Conservation (phyloP, 2,888 invertebrate species). For the Coleophora deauratella region DNA sequence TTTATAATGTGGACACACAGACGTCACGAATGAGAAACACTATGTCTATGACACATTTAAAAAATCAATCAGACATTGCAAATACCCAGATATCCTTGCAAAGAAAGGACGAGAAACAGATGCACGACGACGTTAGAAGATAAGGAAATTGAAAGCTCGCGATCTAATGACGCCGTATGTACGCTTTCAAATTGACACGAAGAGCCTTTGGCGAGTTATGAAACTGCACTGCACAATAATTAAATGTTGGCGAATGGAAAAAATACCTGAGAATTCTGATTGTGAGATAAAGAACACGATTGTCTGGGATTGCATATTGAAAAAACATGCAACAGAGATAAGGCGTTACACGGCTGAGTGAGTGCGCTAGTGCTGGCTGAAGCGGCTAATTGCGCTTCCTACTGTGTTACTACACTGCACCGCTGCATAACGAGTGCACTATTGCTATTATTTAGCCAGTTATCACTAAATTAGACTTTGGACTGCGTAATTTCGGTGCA, state of each 20-base stretch:
- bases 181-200: conserved; percentile 49
- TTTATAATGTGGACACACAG: conserved; percentile 20
- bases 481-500: no score
- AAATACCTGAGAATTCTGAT: conserved; percentile 70
- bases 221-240: conserved; percentile 55
- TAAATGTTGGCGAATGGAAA: conserved; percentile 62
- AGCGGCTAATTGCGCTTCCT: conserved; percentile 69
- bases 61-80: no score
- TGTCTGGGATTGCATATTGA: conserved; percentile 71
- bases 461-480: conserved; percentile 6
- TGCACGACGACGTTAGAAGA: background rate
- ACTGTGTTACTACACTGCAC: conserved; percentile 53
- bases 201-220: conserved; percentile 49
- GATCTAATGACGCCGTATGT: background rate
- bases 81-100: no score
- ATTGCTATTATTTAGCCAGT: conserved; percentile 21
- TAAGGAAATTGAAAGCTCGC: no score
- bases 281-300: conserved; percentile 61
- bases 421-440: conserved; percentile 30
- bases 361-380: conserved; percentile 46
- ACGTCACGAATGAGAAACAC: conserved; percentile 10
- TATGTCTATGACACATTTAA: no score
- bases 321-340: conserved; percentile 73
- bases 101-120: no score
- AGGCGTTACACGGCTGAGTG: conserved; percentile 66